phyloP scores from a whole-genome alignment of 1,140 invertebrate genomes.

The Oedothorax gibbosus region DNA sequence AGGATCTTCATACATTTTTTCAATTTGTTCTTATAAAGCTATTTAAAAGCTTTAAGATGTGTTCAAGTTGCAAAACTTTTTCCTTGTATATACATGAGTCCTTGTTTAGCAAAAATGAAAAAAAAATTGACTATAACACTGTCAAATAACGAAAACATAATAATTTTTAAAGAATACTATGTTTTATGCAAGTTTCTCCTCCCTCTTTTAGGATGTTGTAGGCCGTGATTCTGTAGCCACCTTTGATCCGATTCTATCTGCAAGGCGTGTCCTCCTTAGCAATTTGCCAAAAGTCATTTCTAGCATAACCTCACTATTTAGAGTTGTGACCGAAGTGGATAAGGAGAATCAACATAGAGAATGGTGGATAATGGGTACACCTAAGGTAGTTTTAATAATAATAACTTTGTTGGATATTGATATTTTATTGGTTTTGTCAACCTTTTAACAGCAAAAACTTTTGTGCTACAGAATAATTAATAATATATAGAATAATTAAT shows the following conservation, averaged over 20 bases:
- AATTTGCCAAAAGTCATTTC: constrained; percentile 86
- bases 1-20: too few species aligned
- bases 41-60: too few species aligned
- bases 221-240: constrained; percentile 25
- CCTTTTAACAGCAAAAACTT: not conserved
- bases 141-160: too few species aligned
- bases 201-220: constrained; percentile 13
- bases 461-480: not conserved
- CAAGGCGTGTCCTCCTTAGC: constrained; percentile 80
- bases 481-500: not conserved
- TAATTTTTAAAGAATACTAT: not conserved
- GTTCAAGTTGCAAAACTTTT: too few species aligned
- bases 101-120: too few species aligned
- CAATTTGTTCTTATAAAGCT: too few species aligned
- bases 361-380: constrained; percentile 68
- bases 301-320: constrained; percentile 84
- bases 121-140: too few species aligned
- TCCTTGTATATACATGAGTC: too few species aligned
- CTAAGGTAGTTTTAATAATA: constrained; percentile 65
- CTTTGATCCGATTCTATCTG: constrained; percentile 72
- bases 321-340: constrained; percentile 65
- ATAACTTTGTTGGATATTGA: not conserved
- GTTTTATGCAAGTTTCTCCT: not conserved
- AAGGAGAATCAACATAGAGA: constrained; percentile 50
- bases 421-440: not conserved